phyloP scores from a whole-genome alignment of 1,140 invertebrate genomes.

The Drosophila obscura region DNA sequence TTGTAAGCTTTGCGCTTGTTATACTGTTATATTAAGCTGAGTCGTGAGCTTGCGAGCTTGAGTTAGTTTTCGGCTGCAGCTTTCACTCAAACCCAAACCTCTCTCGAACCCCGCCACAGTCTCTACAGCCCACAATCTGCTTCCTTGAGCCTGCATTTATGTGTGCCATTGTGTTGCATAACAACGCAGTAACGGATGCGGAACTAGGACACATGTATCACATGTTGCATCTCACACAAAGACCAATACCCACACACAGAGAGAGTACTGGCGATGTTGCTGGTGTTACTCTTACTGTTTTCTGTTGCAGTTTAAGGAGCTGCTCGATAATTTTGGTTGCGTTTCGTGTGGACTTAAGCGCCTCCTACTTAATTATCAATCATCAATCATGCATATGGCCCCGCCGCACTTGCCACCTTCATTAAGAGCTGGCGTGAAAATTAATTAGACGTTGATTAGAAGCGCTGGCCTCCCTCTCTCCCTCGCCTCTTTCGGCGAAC shows the following conservation, averaged over 20 bases:
- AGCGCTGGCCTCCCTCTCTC: not conserved
- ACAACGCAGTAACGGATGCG: constrained; percentile 73
- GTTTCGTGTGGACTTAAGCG: no score
- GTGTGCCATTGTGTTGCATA: constrained; percentile 81
- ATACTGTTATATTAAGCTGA: constrained; percentile 15
- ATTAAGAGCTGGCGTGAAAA: constrained; percentile 38
- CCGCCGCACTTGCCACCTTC: constrained; percentile 1
- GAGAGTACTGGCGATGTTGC: not conserved
- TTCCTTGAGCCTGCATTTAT: constrained; percentile 50
- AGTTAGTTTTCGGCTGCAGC: constrained; percentile 9
- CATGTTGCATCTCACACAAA: constrained; percentile 73
- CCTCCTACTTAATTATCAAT: constrained; percentile 39
- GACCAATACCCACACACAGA: constrained; percentile 10
- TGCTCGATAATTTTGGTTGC: constrained; percentile 3
- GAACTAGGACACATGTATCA: constrained; percentile 79
- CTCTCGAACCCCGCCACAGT: constrained; percentile 9
- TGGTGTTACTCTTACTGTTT: constrained; percentile 16
- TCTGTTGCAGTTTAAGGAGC: constrained; percentile 16
- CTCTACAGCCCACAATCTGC: not conserved
- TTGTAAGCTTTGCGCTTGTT: constrained; percentile 10
- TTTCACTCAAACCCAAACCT: constrained; percentile 30
- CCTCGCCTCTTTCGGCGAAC: not conserved
- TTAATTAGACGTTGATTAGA: constrained; percentile 74
- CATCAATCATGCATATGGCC: constrained; percentile 61
- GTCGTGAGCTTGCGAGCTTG: constrained; percentile 2